Conservation (phyloP, 2,113 vertebrate genomes). For the Circaetus gallicus region DNA sequence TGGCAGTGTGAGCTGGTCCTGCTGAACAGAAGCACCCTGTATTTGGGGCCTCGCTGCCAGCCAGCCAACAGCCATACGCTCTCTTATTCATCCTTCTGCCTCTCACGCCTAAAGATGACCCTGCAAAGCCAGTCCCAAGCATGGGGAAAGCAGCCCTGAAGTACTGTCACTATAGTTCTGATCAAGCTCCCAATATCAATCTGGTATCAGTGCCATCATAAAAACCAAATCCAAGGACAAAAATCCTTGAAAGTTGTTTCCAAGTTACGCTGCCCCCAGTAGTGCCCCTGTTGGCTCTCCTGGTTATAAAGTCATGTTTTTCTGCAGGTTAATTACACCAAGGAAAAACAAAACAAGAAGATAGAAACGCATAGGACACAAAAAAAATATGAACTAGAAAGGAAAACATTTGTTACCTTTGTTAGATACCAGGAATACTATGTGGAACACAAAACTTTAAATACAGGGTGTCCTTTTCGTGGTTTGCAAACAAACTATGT, state of each 20-base stretch:
- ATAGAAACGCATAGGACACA: neutral
- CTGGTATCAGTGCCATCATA: neutral
- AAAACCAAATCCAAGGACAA: neutral
- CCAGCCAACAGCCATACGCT: neutral
- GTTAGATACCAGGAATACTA: neutral
- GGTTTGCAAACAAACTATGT: neutral
- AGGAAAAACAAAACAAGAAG: neutral
- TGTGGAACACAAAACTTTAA: neutral
- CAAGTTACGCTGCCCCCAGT: neutral
- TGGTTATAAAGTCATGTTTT: neutral
- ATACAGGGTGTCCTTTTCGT: neutral
- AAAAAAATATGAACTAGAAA: neutral
- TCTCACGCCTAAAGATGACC: neutral
- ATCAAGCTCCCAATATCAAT: neutral
- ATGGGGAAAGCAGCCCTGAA: neutral
- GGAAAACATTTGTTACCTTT: neutral
- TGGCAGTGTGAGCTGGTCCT: neutral
- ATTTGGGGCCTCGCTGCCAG: neutral
- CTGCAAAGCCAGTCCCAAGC: neutral
- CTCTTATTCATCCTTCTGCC: neutral
- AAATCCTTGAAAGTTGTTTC: neutral
- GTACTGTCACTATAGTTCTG: neutral
- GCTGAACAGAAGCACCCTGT: neutral
- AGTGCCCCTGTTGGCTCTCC: too few relatives aligned
- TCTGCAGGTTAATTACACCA: neutral